phyloP scores from a whole-genome alignment of 2,113 vertebrate species.

The Pachypanchax playfairii region DNA sequence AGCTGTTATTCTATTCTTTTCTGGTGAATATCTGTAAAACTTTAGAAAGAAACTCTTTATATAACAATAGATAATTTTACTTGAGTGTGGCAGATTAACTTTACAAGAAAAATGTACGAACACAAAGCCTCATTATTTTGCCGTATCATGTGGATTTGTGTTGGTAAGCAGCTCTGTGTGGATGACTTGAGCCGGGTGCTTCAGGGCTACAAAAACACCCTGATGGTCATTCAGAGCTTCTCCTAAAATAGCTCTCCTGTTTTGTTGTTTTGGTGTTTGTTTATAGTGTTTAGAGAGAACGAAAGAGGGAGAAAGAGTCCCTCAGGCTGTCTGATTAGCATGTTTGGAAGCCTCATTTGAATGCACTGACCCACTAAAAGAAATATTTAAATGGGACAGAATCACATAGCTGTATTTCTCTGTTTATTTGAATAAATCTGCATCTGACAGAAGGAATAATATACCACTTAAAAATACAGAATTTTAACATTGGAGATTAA shows the following conservation, averaged over 20 bases:
- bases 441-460: slow-evolving; percentile 1
- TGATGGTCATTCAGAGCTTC: slow-evolving; percentile 51
- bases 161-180: slow-evolving; percentile 19
- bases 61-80: slow-evolving; percentile 11
- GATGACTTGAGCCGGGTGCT: slow-evolving; percentile 35
- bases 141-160: slow-evolving; percentile 11
- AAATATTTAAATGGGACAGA: slow-evolving; percentile 48
- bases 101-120: slow-evolving; percentile 16
- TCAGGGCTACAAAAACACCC: slow-evolving; percentile 38
- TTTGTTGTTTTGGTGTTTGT: slow-evolving; percentile 25
- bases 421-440: slow-evolving; percentile 3
- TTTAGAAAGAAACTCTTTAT: neutral
- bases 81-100: slow-evolving; percentile 8
- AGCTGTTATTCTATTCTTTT: neutral
- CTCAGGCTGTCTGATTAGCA: slow-evolving; percentile 43
- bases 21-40: slow-evolving; percentile 13
- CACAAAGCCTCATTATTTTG: slow-evolving; percentile 20
- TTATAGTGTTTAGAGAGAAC: slow-evolving; percentile 19
- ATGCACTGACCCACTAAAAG: slow-evolving; percentile 54
- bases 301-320: slow-evolving; percentile 13
- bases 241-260: slow-evolving; percentile 45
- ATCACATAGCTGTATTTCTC: slow-evolving; percentile 19
- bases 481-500: neutral
- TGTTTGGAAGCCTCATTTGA: slow-evolving; percentile 52
- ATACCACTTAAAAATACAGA: slow-evolving; percentile 4